phyloP scores from a whole-genome alignment of 2,888 invertebrate genomes.

The Caenorhabditis macrosperma region DNA sequence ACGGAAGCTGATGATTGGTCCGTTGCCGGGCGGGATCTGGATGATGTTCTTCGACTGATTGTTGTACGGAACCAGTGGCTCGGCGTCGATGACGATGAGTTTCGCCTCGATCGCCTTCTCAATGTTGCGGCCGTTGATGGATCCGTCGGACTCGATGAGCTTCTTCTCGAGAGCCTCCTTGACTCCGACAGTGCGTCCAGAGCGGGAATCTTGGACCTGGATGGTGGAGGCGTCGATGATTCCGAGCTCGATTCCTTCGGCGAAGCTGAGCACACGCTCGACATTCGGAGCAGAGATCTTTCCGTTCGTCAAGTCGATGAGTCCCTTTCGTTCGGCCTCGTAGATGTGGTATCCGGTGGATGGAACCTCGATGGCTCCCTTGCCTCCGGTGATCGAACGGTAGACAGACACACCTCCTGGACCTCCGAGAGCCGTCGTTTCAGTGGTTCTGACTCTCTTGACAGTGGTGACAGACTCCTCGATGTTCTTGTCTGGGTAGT shows the following conservation, averaged over 20 bases:
- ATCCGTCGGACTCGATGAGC: conserved; percentile 79
- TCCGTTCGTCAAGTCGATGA: conserved; percentile 90
- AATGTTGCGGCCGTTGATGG: conserved; percentile 69
- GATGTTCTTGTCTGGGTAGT: conserved; percentile 76
- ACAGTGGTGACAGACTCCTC: conserved; percentile 80
- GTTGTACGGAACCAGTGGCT: conserved; percentile 71
- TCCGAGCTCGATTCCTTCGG: conserved; percentile 84
- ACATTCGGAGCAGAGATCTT: conserved; percentile 91
- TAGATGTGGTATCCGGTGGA: conserved; percentile 89
- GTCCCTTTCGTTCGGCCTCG: conserved; percentile 88
- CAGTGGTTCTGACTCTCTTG: conserved; percentile 78
- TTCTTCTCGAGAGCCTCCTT: conserved; percentile 90
- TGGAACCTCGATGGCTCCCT: conserved; percentile 85
- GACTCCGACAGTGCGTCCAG: conserved; percentile 88
- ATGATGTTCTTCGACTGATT: conserved; percentile 77
- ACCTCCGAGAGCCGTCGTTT: conserved; percentile 79
- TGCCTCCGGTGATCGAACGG: conserved; percentile 80
- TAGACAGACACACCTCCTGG: conserved; percentile 77
- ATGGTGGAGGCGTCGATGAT: conserved; percentile 88
- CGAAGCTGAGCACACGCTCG: conserved; percentile 88
- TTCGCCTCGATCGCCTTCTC: conserved; percentile 78
- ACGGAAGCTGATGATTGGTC: conserved; percentile 79
- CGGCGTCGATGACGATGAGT: conserved; percentile 74
- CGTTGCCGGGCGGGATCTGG: conserved; percentile 77
- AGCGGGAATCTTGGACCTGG: conserved; percentile 89